Base-by-base conservation (phyloP, 2,797 vertebrate genomes). In the Clarias fuscus region DNA sequence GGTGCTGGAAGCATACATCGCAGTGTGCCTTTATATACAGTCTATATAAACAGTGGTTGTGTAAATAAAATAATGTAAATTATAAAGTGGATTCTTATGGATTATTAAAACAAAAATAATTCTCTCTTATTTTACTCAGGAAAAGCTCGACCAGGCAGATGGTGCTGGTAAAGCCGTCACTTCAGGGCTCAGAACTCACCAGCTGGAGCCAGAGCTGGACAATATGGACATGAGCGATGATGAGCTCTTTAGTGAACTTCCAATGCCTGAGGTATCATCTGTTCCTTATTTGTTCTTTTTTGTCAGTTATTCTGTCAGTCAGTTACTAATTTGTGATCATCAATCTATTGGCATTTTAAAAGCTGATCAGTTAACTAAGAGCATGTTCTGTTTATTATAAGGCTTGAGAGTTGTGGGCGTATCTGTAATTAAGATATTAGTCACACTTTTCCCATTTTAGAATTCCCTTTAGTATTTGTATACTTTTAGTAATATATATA, bases 211-310 rank as follows among this genome's bases (percentile, higher is more conserved):
- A 4, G 67, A 86, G 61, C 37, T 58, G 37, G 88, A 89, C 1
- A 30, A 76, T 71, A 87, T 90, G 78, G 88, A 88, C 53, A 88
- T 68, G 20, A 92, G 86, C 61, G 92, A 93, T 24, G 92, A 93
- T 59, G 88, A 91, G 24, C 88, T 93, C 37, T 92, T 91, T 68
- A 86, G 76, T 73, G 80, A 89, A 62, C 84, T 92, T 40, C 88
- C 88, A 59, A 91, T 93, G 90, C 91, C 92, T 2, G 88, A 91
- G 88, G 91, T 93, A 87, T 82, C 64, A 33, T 40, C n/a, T 14
- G 37, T 62, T 68, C 30, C 3, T 33, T 53, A 4, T 22, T 17
- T 56, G 1, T 20, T 48, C 0, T 27, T 53, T 48, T n/a, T 68
- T 14, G 20, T 30, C 62, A 27, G 33, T 70, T 18, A 37, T 70